phyloP scores from a whole-genome alignment of 92 coral and sea anemone genomes.

The Nematostella vectensis region DNA sequence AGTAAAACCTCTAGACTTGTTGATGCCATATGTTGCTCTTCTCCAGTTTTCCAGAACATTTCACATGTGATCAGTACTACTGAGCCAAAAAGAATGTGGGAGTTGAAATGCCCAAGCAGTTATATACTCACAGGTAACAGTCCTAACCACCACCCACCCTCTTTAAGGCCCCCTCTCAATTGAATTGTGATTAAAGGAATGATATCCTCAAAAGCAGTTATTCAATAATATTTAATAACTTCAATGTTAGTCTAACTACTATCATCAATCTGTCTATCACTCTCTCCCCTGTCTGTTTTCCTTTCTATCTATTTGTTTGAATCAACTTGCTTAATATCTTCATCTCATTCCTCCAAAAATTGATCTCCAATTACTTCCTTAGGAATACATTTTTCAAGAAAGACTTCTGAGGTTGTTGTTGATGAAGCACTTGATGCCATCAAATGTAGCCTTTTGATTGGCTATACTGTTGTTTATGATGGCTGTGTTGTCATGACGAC shows the following conservation, averaged over 20 bases:
- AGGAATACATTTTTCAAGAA: slow-evolving; percentile 1
- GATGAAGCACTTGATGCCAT: slow-evolving; percentile 10
- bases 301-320: too few relatives aligned
- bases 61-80: slow-evolving; percentile 16
- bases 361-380: too few relatives aligned
- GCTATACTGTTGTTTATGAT: slow-evolving; percentile 5
- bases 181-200: too few relatives aligned
- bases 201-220: too few relatives aligned
- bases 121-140: slow-evolving; percentile 21
- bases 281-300: too few relatives aligned
- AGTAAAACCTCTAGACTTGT: slow-evolving; percentile 4
- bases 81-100: slow-evolving; percentile 7
- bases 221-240: too few relatives aligned
- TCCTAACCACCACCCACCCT: too few relatives aligned
- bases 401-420: not conserved
- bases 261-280: too few relatives aligned
- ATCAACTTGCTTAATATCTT: too few relatives aligned
- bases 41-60: slow-evolving; percentile 22
- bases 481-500: slow-evolving; percentile 17
- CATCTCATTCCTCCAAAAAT: too few relatives aligned
- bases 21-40: slow-evolving; percentile 21
- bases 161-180: too few relatives aligned
- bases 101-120: slow-evolving; percentile 13
- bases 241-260: too few relatives aligned
- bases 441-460: slow-evolving; percentile 22